Conservation (phyloP, 2,113 vertebrate species). For the Octodon degus region DNA sequence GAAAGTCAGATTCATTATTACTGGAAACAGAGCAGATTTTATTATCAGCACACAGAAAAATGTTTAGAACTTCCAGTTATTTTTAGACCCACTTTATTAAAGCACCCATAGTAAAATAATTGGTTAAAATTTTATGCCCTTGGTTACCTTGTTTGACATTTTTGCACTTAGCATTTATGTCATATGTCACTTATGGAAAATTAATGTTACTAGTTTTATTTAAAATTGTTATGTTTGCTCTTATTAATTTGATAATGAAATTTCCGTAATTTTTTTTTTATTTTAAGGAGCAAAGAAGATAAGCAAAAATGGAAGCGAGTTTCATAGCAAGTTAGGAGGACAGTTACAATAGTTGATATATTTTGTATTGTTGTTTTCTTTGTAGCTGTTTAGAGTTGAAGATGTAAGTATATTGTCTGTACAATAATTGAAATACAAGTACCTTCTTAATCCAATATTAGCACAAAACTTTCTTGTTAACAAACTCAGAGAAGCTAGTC, state of each 20-base stretch:
- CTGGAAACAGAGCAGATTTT: not conserved
- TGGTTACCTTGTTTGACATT: not conserved
- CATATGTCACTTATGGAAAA: not conserved
- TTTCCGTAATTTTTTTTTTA: too few species aligned
- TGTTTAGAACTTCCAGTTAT: not conserved
- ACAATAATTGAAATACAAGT: too few species aligned
- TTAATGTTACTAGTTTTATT: not conserved
- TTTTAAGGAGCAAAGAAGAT: too few species aligned
- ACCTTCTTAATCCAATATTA: too few species aligned
- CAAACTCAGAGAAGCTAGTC: too few species aligned
- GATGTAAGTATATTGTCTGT: too few species aligned
- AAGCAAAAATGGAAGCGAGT: too few species aligned
- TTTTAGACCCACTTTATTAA: slow-evolving; percentile 43
- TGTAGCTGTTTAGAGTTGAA: too few species aligned
- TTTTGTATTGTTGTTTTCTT: too few species aligned
- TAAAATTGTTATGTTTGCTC: not conserved
- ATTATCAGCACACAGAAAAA: not conserved
- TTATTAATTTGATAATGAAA: not conserved
- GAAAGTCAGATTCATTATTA: not conserved
- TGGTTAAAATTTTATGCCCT: not conserved
- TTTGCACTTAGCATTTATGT: slow-evolving; percentile 9
- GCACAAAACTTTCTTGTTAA: too few species aligned
- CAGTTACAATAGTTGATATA: too few species aligned
- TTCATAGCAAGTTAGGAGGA: too few species aligned
- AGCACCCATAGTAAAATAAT: not conserved